These are phyloP conservation scores for Nannoperca australis DNA, from an alignment of 2,797 vertebrate genomes.

Conservation along the genomic window DNA sequence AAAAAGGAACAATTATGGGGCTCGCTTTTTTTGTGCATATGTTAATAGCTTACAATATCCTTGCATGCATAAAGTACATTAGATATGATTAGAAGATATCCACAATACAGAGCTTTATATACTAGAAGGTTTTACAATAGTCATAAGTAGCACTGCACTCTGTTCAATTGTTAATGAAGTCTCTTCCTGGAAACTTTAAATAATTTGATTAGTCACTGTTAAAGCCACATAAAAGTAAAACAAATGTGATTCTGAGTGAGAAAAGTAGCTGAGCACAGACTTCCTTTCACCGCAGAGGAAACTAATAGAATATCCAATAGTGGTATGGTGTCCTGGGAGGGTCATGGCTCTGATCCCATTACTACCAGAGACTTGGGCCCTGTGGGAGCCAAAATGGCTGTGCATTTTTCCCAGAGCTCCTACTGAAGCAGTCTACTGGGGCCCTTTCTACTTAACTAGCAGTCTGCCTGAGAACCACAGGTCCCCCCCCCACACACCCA, in stretches of 20 bases:
- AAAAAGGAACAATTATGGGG: constrained; percentile 80
- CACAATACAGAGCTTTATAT: constrained; percentile 55
- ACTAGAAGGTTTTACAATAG: constrained; percentile 61
- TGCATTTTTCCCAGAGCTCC: constrained; percentile 91
- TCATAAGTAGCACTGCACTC: constrained; percentile 54
- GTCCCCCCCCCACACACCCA: constrained; percentile 56
- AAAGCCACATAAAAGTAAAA: constrained; percentile 74
- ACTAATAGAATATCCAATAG: constrained; percentile 74
- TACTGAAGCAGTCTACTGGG: constrained; percentile 85
- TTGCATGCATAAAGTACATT: constrained; percentile 75
- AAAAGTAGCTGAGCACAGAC: constrained; percentile 60
- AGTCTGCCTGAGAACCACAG: constrained; percentile 83
- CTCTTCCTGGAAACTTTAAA: constrained; percentile 64
- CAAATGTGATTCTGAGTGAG: constrained; percentile 61
- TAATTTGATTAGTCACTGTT: constrained; percentile 73
- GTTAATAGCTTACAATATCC: constrained; percentile 77
- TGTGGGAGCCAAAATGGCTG: constrained; percentile 90
- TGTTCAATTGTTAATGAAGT: constrained; percentile 64
- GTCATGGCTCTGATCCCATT: constrained; percentile 94
- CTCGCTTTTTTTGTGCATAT: constrained; percentile 68
- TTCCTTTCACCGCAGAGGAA: constrained; percentile 59
- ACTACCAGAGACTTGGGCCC: constrained; percentile 90
- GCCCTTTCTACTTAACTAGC: constrained; percentile 70
- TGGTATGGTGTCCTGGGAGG: constrained; percentile 78
- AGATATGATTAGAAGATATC: constrained; percentile 73